Conservation (phyloP, 2,113 vertebrate genomes). For the Alosa alosa region DNA sequence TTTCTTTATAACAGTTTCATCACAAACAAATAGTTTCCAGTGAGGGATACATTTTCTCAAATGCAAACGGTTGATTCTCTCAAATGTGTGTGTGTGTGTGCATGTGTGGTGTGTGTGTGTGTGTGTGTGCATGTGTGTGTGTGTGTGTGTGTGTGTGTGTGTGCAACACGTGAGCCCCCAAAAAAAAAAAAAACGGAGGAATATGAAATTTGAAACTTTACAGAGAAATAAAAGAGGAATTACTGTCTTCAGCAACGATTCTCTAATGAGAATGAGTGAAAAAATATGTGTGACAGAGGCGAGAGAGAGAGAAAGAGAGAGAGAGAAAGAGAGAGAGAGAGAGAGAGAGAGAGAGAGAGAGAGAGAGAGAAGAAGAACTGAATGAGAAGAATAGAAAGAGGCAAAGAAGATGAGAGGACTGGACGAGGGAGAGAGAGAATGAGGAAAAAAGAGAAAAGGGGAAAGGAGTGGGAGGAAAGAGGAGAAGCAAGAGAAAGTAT, state of each 20-base stretch:
- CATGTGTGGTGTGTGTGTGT: background rate
- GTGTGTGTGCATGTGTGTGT: background rate
- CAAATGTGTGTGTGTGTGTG: too few species aligned
- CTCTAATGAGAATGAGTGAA: background rate
- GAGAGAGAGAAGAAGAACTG: too few species aligned
- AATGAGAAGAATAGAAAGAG: too few species aligned
- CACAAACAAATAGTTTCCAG: too few species aligned
- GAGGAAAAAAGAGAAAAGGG: background rate
- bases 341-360: too few species aligned
- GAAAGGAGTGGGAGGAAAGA: background rate
- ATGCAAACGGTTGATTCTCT: too few species aligned
- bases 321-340: too few species aligned
- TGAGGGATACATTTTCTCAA: too few species aligned
- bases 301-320: background rate
- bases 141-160: background rate
- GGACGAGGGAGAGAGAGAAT: constrained; percentile 15
- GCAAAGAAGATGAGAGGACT: too few species aligned
- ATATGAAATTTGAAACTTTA: background rate
- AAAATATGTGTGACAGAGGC: background rate
- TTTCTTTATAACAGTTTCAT: too few species aligned
- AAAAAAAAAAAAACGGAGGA: background rate
- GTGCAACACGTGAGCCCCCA: background rate
- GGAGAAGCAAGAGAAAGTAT: background rate
- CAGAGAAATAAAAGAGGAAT: background rate
- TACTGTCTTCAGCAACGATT: background rate